These are phyloP conservation scores for Limnephilus auricula DNA, from an alignment of 2,888 invertebrate genomes.

Conservation along the genomic window DNA sequence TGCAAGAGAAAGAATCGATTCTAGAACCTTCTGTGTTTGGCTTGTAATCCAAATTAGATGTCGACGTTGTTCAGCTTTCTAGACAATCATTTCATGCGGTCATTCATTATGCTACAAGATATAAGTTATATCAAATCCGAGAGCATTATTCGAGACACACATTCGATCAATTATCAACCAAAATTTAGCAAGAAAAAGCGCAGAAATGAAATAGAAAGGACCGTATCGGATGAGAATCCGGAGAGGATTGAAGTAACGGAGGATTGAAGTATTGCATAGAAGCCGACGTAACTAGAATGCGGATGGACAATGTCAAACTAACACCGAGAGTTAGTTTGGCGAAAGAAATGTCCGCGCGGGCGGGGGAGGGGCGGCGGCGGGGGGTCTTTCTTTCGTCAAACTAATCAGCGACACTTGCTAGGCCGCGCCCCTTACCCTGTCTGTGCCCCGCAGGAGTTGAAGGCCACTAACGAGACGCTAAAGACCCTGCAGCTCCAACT, in stretches of 20 bases:
- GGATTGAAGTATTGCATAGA: conserved; percentile 31
- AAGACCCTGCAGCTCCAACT: conserved; percentile 88
- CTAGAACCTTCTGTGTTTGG: conserved; percentile 63
- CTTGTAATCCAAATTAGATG: conserved; percentile 62
- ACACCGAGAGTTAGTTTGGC: conserved; percentile 67
- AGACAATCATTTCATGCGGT: conserved; percentile 62
- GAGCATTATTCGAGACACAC: conserved; percentile 60
- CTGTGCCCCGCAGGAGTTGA: conserved; percentile 82
- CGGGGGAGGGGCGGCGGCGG: conserved; percentile 61
- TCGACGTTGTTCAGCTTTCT: conserved; percentile 68
- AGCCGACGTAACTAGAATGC: conserved; percentile 57
- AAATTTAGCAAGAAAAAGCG: conserved; percentile 27
- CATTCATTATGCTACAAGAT: conserved; percentile 47
- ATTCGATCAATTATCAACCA: conserved; percentile 24
- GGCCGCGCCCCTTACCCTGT: conserved; percentile 37
- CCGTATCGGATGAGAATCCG: conserved; percentile 8
- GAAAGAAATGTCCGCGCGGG: conserved; percentile 67
- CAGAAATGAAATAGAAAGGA: conserved; percentile 31
- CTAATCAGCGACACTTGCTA: conserved; percentile 48
- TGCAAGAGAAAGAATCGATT: conserved; percentile 60
- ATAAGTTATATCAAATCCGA: conserved; percentile 55
- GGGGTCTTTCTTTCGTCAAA: conserved; percentile 63
- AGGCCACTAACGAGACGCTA: conserved; percentile 90
- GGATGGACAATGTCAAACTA: conserved; percentile 68
- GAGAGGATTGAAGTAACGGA: conserved; percentile 30